These are phyloP conservation scores for Anguilla megastoma DNA, from an alignment of 2,797 vertebrate species.

Conservation along the genomic window DNA sequence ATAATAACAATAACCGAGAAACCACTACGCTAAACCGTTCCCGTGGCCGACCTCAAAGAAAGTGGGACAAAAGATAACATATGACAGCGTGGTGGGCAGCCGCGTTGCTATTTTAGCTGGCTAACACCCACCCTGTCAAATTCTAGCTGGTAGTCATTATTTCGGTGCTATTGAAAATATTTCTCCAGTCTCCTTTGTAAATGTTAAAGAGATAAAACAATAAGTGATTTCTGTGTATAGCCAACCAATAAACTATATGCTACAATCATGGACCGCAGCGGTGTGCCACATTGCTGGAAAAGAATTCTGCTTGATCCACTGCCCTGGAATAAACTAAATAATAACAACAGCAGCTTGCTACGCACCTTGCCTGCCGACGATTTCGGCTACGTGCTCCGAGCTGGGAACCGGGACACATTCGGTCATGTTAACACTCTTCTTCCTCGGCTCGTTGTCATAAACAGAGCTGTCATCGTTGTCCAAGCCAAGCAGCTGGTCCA, in stretches of 20 bases:
- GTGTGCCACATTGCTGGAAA: not conserved
- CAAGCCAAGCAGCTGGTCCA: constrained; percentile 93
- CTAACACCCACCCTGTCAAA: not conserved
- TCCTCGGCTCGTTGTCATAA: constrained; percentile 88
- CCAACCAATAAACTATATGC: not conserved
- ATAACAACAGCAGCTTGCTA: not conserved
- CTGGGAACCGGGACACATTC: constrained; percentile 95
- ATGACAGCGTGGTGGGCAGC: constrained; percentile 5
- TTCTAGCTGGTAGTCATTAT: not conserved
- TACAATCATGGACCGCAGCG: not conserved
- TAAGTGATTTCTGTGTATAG: not conserved
- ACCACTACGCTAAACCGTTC: not conserved
- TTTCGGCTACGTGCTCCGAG: constrained; percentile 96
- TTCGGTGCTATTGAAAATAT: not conserved
- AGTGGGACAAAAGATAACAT: not conserved
- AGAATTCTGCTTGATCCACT: not conserved
- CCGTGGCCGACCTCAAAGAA: not conserved
- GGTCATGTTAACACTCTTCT: constrained; percentile 97
- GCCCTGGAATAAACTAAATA: not conserved
- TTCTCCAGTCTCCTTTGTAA: not conserved
- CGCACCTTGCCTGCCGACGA: constrained; percentile 93
- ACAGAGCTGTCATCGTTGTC: constrained; percentile 85
- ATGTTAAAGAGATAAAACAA: not conserved
- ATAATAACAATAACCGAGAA: not conserved
- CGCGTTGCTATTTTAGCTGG: not conserved